Evolutionary conservation across 2,113 vertebrate species (phyloP).

Genomic region (Cochlearius cochlearius): DNA sequence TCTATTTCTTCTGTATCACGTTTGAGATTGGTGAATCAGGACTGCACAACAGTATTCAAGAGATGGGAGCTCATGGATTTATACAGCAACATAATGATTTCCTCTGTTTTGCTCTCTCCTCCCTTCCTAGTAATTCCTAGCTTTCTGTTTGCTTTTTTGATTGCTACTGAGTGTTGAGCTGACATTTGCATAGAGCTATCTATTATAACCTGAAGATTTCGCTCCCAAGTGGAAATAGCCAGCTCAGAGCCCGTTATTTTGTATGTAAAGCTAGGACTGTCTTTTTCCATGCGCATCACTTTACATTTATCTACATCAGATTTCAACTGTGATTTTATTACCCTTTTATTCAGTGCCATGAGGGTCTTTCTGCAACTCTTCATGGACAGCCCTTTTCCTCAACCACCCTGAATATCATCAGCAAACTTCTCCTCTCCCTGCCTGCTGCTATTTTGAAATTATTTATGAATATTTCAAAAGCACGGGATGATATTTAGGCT

Average conservation of each 20-base stretch:
- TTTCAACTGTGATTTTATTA: slow-evolving; percentile 54
- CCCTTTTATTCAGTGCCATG: background rate
- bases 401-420: background rate
- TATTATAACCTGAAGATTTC: slow-evolving; percentile 20
- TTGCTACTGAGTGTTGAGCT: background rate
- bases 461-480: background rate
- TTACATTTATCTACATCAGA: slow-evolving; percentile 52
- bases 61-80: background rate
- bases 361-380: background rate
- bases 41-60: slow-evolving; percentile 1
- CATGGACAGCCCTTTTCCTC: background rate
- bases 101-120: slow-evolving; percentile 17
- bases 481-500: background rate
- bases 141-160: slow-evolving; percentile 41
- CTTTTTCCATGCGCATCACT: background rate
- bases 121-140: slow-evolving; percentile 14
- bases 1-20: slow-evolving; percentile 9
- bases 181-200: slow-evolving; percentile 44
- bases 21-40: slow-evolving; percentile 38
- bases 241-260: slow-evolving; percentile 38
- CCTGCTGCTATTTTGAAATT: background rate
- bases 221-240: background rate
- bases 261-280: slow-evolving; percentile 17
- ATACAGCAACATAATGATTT: background rate
- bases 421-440: background rate